Evolutionary conservation across 1,140 invertebrate species (phyloP), one percentile per base, ranked within the genome.

Genomic region (Oryctes rhinoceros): DNA sequence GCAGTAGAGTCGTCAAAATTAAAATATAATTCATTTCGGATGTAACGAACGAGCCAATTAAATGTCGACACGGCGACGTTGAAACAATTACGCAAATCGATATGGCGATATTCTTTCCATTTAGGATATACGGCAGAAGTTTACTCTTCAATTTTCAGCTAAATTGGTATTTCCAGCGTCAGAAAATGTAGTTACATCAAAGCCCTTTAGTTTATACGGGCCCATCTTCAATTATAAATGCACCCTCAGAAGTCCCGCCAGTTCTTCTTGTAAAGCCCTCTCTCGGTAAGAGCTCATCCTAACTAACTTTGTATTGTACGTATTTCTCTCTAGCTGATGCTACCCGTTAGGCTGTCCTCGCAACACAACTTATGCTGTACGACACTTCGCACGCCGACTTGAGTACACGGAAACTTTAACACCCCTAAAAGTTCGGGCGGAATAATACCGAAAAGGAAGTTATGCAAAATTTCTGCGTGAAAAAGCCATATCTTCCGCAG

Each of bases 281-380:
- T 35, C 65, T 13, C 24, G 65, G 65, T 24, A 37, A 37, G 24
- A 71, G 65, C 35, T 71, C 65, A 71, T 71, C 65, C 24, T 71
- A 71, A 71, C 65, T 71, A 71, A 71, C 65, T 71, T 71, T 71
- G 24, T 71, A 24, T 71, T 71, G 24, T 30, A 44, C 39, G 39
- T 44, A 71, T 71, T 71, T 71, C 65, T 9, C 65, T 71, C 65
- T 71, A 71, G 65, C 65, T 71, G 65, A 71, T 71, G 65, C 65
- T 71, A 59, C 24, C 65, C 65, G 65, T 71, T 59, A 71, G 20
- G 7, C 15, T 37, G 65, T 71, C 20, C 11, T 71, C 20, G 13
- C 65, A 71, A 35, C 65, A 35, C 65, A 24, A 71, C 65, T 71
- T 71, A 71, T 30, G 65, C 65, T 71, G 65, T 71, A 71, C 65